Evolutionary conservation across 2,797 vertebrate species (phyloP).

Genomic region (Pseudochirops cupreus): DNA sequence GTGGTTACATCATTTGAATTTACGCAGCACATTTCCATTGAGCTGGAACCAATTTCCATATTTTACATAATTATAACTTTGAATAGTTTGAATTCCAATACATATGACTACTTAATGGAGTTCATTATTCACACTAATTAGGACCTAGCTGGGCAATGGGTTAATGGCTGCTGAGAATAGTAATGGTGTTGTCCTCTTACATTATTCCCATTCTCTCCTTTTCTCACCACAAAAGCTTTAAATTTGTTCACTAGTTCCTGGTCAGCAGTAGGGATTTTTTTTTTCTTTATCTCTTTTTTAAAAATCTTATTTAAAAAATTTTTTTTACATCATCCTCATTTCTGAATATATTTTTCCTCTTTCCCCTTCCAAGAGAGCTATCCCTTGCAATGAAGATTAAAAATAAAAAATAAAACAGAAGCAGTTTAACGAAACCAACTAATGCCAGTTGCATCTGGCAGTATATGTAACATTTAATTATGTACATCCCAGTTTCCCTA

Average conservation of each 20-base stretch:
- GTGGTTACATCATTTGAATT: background rate
- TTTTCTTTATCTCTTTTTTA: background rate
- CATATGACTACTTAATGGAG: background rate
- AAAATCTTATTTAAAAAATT: background rate
- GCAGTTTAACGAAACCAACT: background rate
- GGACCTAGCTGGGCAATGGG: background rate
- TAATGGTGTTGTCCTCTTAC: background rate
- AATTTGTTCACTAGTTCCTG: background rate
- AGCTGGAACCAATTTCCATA: background rate
- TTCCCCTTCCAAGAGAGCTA: background rate
- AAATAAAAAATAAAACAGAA: background rate
- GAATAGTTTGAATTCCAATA: background rate
- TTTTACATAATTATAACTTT: conserved; percentile 2
- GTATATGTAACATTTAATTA: background rate
- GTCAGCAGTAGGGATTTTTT: background rate
- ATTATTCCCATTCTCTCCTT: background rate
- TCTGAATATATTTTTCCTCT: background rate
- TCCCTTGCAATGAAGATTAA: background rate
- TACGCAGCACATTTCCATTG: background rate
- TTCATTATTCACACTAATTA: background rate
- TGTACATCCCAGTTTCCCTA: background rate
- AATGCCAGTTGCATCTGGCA: background rate
- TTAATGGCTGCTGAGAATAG: background rate
- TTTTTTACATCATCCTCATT: background rate
- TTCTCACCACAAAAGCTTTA: background rate